phyloP scores from a whole-genome alignment of 2,888 invertebrate species.

The Drosophila rubida region DNA sequence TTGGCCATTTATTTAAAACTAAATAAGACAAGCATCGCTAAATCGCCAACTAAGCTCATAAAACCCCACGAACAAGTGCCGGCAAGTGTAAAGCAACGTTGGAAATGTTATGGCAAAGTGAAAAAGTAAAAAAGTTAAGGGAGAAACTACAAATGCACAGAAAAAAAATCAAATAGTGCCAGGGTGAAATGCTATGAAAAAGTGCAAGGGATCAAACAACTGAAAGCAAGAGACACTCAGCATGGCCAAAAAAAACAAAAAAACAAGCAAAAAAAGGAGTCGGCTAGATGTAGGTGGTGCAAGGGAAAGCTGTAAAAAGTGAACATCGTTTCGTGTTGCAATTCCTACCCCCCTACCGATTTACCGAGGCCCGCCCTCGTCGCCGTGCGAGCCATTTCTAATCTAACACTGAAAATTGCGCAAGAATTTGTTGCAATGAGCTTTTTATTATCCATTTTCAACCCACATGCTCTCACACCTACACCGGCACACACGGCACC shows the following conservation, averaged over 20 bases:
- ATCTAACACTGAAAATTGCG: constrained; percentile 79
- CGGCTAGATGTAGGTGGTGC: neutral
- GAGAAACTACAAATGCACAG: constrained; percentile 24
- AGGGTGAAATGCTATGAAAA: constrained; percentile 66
- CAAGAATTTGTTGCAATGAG: constrained; percentile 81
- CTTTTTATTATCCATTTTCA: constrained; percentile 79
- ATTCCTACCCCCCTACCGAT: constrained; percentile 1
- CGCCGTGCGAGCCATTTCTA: constrained; percentile 58
- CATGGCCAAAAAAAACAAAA: constrained; percentile 44
- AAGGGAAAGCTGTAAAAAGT: constrained; percentile 31
- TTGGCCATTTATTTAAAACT: constrained; percentile 75
- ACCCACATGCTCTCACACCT: constrained; percentile 32
- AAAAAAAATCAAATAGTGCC: constrained; percentile 25
- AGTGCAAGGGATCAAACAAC: constrained; percentile 76
- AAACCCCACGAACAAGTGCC: constrained; percentile 72
- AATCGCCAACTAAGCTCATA: constrained; percentile 80
- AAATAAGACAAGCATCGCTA: constrained; percentile 80
- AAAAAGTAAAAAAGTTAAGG: constrained; percentile 46
- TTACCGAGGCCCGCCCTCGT: neutral
- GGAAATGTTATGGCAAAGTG: constrained; percentile 58
- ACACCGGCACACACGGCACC: constrained; percentile 4
- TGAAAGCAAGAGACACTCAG: constrained; percentile 57
- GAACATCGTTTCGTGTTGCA: constrained; percentile 54
- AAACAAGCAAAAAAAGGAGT: constrained; percentile 1
- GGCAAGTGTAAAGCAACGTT: constrained; percentile 69